These are phyloP conservation scores for Umimayanthus chanpuru DNA, from an alignment of 92 coral and sea anemone species.

Conservation along the genomic window DNA sequence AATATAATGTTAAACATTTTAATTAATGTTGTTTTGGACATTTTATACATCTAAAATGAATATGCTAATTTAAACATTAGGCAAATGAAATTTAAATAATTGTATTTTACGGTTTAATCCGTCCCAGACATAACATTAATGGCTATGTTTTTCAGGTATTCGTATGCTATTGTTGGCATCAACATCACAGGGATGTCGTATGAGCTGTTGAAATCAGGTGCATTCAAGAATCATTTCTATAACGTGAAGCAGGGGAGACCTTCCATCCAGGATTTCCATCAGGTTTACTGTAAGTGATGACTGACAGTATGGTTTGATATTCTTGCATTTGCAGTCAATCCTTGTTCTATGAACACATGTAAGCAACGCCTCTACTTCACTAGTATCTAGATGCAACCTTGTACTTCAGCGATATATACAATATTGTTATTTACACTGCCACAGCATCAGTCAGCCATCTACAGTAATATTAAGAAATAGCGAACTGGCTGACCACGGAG, in stretches of 20 bases:
- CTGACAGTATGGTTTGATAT: background rate
- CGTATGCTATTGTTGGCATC: conserved; percentile 95
- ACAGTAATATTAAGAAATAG: no score
- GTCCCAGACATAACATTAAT: background rate
- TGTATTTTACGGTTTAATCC: background rate
- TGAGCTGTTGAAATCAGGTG: conserved; percentile 74
- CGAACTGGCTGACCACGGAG: no score
- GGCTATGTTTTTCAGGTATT: conserved; percentile 64
- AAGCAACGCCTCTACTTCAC: no score
- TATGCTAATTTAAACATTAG: background rate
- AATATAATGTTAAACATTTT: background rate
- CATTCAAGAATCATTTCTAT: conserved; percentile 86
- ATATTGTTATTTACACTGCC: no score
- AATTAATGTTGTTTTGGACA: background rate
- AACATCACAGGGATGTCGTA: conserved; percentile 86
- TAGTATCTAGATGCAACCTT: no score
- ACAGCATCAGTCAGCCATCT: no score
- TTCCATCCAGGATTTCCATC: conserved; percentile 78
- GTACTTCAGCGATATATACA: no score
- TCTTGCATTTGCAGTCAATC: background rate
- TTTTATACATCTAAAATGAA: background rate
- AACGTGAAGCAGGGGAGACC: conserved; percentile 82
- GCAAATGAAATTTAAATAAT: background rate
- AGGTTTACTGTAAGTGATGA: conserved; percentile 85
- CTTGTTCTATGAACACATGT: background rate